Base-by-base conservation (phyloP, 2,888 invertebrate species). In the Nemotelus nigrinus region DNA sequence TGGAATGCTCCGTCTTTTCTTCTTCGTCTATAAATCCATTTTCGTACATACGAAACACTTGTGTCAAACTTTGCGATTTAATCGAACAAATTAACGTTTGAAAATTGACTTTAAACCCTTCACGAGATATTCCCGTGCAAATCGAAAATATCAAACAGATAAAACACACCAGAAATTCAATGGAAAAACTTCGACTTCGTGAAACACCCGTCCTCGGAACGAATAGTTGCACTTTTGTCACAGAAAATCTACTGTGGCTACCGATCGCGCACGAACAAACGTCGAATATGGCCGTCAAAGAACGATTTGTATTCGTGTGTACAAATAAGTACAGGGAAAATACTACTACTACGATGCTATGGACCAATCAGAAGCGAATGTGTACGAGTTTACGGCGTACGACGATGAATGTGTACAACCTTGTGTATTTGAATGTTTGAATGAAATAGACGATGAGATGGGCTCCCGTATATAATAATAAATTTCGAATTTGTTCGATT, bases 381-480 rank as follows among this genome's bases (percentile, higher is more conserved):
- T 70, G 70, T 70, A 70, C 70, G 70, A 70, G 8, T 25, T 48
- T 53, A 70, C 55, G 70, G 55, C 70, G 53, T 70, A 70, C 65
- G 39, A 43, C 53, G 53, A 41, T 50, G 55, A 55, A 41, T 41
- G 70, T 53, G 70, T 70, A 70, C 70, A 53, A 68, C 39, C 55
- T 45, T 41, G 70, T 70, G 70, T 55, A 70, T 70, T 55, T 70
- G 70, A 70, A 70, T 70, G 70, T 70, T 55, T 70, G 70, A 70
- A 70, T 70, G 70, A 53, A 70, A n/a, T 70, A 8, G 53, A 50
- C n/a, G 53, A 44, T 3, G 3, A 47, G 44, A 3, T 41, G 70
- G 55, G 70, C 10, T 70, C 43, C 70, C 70, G 53, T 50, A 8
- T 25, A 25, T 25, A 25, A 25, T 25, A 25, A 25, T 25, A 25